A percentile compares a stretch with the other conserved stretches of the same genome.
Conservation (phyloP, 1,140 invertebrate species). For the Oreohelix idahoensis region DNA sequence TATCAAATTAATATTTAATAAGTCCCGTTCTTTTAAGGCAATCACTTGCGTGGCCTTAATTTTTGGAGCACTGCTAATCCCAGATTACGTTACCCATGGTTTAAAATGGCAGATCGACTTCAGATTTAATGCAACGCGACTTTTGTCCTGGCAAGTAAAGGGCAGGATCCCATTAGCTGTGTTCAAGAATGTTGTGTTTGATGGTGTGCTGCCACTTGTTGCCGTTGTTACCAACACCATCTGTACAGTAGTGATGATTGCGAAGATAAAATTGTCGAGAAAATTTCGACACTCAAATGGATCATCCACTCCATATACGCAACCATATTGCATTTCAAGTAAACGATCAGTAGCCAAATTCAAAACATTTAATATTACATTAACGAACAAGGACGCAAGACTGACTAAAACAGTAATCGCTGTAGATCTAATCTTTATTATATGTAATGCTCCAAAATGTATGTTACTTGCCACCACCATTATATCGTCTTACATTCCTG, state of each 20-base stretch:
- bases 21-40: background rate
- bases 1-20: background rate
- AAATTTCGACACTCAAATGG: background rate
- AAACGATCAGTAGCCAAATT: too few species aligned
- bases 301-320: background rate
- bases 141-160: background rate
- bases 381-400: background rate
- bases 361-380: too few species aligned
- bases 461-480: background rate
- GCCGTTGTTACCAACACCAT: background rate
- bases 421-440: background rate
- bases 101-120: background rate
- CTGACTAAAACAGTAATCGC: background rate
- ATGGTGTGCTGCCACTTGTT: background rate
- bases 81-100: background rate
- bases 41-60: background rate
- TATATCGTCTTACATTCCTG: background rate
- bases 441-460: background rate
- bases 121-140: background rate
- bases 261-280: background rate
- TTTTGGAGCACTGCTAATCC: background rate
- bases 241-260: constrained; percentile 1
- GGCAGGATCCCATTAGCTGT: background rate
- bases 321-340: background rate
- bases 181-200: background rate